A percentile compares a stretch with the other conserved stretches of the same genome.
phyloP scores from a whole-genome alignment of 37 sponge, comb jelly and placozoan genomes.

The Theonella swinhoei region DNA sequence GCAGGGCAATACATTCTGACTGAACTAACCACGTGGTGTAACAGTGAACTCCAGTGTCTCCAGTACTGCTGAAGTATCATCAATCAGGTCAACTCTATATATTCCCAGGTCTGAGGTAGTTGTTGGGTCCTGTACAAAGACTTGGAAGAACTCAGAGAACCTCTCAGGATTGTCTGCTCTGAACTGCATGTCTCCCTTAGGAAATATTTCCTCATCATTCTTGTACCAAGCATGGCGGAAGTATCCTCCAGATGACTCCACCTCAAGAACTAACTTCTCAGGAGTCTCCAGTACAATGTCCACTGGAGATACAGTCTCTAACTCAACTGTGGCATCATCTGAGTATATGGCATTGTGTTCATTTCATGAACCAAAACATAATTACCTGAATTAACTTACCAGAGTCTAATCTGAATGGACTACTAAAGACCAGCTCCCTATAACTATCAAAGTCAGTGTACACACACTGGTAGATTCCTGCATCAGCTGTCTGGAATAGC shows the following conservation, averaged over 20 bases:
- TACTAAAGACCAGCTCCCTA: conserved; percentile 17
- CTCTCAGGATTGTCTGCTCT: neutral
- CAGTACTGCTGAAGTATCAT: neutral
- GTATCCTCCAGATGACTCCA: conserved; percentile 36
- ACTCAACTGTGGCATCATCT: neutral
- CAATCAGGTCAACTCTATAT: neutral
- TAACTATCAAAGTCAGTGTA: conserved; percentile 13
- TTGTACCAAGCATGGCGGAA: neutral
- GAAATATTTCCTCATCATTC: neutral
- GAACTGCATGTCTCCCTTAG: neutral
- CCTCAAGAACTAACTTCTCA: conserved; percentile 42
- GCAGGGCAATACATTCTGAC: too few relatives aligned
- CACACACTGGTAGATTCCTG: conserved; percentile 53
- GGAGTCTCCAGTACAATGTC: conserved; percentile 35
- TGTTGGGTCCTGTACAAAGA: conserved; percentile 34
- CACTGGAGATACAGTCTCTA: conserved; percentile 28
- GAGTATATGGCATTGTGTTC: neutral
- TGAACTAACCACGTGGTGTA: neutral
- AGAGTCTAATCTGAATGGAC: conserved; percentile 42
- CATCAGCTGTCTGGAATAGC: conserved; percentile 24
- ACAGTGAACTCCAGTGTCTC: neutral
- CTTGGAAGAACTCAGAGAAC: conserved; percentile 12
- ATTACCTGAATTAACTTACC: conserved; percentile 22
- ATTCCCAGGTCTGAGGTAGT: conserved; percentile 8
- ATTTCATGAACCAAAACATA: too few relatives aligned